Conservation (phyloP, 2,888 invertebrate species). For the Conops quadrifasciatus region DNA sequence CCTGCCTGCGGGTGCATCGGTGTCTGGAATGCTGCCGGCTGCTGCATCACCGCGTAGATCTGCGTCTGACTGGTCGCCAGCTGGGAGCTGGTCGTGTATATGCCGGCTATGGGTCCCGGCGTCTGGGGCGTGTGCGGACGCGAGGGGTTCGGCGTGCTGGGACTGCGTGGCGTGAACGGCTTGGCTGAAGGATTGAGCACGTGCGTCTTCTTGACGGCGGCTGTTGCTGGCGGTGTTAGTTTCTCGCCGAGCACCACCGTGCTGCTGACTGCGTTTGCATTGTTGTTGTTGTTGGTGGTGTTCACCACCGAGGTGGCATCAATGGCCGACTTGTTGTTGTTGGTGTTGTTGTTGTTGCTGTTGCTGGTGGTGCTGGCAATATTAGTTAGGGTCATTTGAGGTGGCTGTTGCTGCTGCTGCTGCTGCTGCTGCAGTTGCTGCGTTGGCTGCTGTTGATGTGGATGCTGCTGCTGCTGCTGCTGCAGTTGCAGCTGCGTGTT, state of each 20-base stretch:
- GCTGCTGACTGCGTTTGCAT: conserved; percentile 34
- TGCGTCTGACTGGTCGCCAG: conserved; percentile 62
- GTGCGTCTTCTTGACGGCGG: conserved; percentile 72
- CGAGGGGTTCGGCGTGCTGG: conserved; percentile 71
- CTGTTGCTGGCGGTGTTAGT: conserved; percentile 65
- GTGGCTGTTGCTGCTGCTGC: conserved; percentile 43
- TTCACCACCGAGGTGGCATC: conserved; percentile 36
- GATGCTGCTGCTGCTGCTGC: conserved; percentile 34
- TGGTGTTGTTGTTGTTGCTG: conserved; percentile 48
- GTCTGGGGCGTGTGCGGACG: conserved; percentile 88
- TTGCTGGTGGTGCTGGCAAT: too few species aligned
- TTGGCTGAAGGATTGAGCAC: conserved; percentile 87
- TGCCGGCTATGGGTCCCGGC: conserved; percentile 67
- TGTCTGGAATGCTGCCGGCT: conserved; percentile 59
- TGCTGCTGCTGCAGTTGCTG: conserved; percentile 44
- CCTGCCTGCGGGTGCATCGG: conserved; percentile 61
- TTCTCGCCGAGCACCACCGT: conserved; percentile 68
- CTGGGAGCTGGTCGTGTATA: conserved; percentile 57
- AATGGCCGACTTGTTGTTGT: conserved; percentile 47
- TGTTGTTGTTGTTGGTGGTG: conserved; percentile 39
- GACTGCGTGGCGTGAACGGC: conserved; percentile 82
- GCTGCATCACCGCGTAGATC: conserved; percentile 61
- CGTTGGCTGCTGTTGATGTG: conserved; percentile 46
- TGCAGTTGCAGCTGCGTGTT: too few species aligned
- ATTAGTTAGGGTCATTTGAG: conserved; percentile 21